phyloP scores from a whole-genome alignment of 2,113 vertebrate genomes.

The Cricetomys ansorgei region DNA sequence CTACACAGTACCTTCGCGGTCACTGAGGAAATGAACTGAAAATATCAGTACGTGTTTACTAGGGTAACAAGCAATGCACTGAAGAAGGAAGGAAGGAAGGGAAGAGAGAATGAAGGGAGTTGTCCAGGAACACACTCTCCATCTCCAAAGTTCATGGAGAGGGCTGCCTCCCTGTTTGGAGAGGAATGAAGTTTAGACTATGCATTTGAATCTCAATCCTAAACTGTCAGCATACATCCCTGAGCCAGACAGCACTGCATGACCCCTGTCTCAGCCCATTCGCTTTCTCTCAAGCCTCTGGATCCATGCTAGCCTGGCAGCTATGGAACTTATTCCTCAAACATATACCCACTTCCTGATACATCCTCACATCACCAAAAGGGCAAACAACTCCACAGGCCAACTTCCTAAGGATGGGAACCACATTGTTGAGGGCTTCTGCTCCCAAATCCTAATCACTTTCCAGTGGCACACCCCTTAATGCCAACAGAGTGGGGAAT shows the following conservation, averaged over 20 bases:
- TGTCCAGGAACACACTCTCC: not conserved
- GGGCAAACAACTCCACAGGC: no score
- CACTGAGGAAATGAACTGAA: not conserved
- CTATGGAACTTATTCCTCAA: no score
- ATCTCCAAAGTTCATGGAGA: not conserved
- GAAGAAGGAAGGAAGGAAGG: no score
- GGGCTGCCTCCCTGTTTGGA: no score
- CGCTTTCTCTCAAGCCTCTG: not conserved
- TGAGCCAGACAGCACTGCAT: not conserved
- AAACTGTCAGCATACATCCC: not conserved
- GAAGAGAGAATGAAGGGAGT: not conserved
- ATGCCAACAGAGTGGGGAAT: not conserved
- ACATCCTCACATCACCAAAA: not conserved
- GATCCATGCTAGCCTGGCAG: no score
- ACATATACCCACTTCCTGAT: no score
- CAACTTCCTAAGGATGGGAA: no score
- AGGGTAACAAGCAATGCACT: not conserved
- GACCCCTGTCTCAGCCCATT: not conserved
- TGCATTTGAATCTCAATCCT: not conserved
- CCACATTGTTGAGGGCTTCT: no score
- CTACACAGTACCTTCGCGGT: not conserved
- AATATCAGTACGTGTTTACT: not conserved
- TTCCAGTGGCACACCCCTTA: not conserved
- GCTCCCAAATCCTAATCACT: not conserved
- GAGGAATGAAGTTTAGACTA: not conserved